Evolutionary conservation across 1,140 invertebrate genomes (phyloP).

Genomic region (Camponotus pennsylvanicus): DNA sequence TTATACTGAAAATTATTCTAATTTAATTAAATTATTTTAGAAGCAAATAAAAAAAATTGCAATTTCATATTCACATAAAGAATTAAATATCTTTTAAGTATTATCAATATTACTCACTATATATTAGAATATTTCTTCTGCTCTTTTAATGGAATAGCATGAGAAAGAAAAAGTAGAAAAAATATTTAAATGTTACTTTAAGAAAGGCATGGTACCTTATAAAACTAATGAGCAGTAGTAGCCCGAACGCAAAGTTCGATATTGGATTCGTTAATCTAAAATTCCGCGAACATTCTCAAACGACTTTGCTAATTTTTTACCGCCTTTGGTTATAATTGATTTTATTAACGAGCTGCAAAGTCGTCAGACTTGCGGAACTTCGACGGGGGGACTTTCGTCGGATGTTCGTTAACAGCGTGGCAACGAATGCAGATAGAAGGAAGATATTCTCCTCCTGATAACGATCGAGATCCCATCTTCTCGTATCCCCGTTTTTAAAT

Average conservation of each 20-base stretch:
- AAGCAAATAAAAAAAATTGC: background rate
- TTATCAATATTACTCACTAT: background rate
- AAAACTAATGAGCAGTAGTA: conserved; percentile 11
- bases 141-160: background rate
- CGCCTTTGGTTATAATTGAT: conserved; percentile 66
- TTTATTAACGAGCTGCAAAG: conserved; percentile 72
- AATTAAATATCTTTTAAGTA: background rate
- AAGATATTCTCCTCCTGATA: conserved; percentile 35
- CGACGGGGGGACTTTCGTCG: conserved; percentile 5
- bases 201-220: background rate
- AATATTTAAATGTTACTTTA: background rate
- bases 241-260: conserved; percentile 8
- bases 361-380: conserved; percentile 55
- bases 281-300: conserved; percentile 38
- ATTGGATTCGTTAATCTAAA: conserved; percentile 43
- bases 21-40: background rate
- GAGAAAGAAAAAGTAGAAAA: background rate
- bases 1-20: background rate
- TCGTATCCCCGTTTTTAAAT: conserved; percentile 44
- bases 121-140: background rate
- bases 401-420: conserved; percentile 64
- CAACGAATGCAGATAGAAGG: conserved; percentile 39
- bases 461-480: conserved; percentile 63
- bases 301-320: conserved; percentile 53
- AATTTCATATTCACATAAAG: background rate